Evolutionary conservation across 2,113 vertebrate genomes (phyloP), one percentile per base, ranked within the genome.

Genomic region (Hippocampus mohnikei): DNA sequence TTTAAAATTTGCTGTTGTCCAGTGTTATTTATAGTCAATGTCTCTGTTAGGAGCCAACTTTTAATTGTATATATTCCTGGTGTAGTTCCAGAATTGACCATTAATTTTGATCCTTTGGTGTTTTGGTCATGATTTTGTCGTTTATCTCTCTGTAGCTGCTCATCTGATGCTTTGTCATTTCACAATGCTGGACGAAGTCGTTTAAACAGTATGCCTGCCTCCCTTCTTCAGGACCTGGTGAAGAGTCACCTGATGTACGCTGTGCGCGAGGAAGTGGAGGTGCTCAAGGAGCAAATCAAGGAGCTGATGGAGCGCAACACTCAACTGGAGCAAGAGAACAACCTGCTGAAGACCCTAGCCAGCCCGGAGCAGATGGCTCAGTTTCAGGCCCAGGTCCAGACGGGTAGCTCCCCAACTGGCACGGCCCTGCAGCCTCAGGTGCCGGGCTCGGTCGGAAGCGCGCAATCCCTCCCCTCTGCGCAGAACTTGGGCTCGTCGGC

Each of bases 241-340:
- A 93, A 98, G 92, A 98, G 96, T 85, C 97, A 98, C 88, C 91
- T 98, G 92, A 98, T 98, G 97, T 98, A 96, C 2, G 97, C 96
- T 0, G 97, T 98, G 8, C 93, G 96, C 9, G 97, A 98, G 90
- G 97, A 98, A 79, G 92, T 93, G 82, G 92, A 93, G 83, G 92
- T 93, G 75, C 78, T 93, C 70, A 93, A 93, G 84, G 92, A 98
- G 87, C 97, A 98, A 85, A 98, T 98, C 91, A 98, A 98, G 80
- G 97, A 98, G 91, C 95, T 98, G 60, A 93, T 97, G 25, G 97
- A 98, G 90, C 95, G 96, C 79, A 98, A 98, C 89, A 93, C 93
- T 0, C 97, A 98, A 88, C 93, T 98, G 93, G 97, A 98, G 90
- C 96, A 97, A 91, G 97, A 98, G 69, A 98, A 98, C 92, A 96